Conservation (phyloP, 2,888 invertebrate species). For the Micropterix aruncella region DNA sequence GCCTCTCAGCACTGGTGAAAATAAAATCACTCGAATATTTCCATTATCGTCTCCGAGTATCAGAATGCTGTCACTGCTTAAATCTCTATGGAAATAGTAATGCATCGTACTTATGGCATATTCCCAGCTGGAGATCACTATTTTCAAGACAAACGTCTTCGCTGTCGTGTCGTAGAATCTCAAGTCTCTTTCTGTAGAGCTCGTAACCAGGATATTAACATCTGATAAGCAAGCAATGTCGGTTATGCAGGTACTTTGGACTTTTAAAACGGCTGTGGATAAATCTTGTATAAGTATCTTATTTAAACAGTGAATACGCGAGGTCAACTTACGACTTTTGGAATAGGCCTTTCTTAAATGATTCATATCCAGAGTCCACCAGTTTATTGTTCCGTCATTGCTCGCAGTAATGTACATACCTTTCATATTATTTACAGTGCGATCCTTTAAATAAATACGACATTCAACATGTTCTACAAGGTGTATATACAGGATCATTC, state of each 20-base stretch:
- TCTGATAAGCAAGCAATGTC: conserved; percentile 63
- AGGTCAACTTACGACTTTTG: conserved; percentile 39
- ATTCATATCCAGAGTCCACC: conserved; percentile 63
- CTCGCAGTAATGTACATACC: conserved; percentile 65
- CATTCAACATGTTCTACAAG: too few species aligned
- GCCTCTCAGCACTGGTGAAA: conserved; percentile 46
- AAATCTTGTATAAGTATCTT: neutral
- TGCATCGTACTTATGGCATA: conserved; percentile 34
- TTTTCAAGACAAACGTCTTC: conserved; percentile 54
- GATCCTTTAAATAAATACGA: conserved; percentile 24
- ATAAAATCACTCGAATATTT: conserved; percentile 47
- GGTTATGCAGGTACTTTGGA: conserved; percentile 56
- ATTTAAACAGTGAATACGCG: conserved; percentile 2
- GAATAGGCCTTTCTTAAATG: conserved; percentile 47
- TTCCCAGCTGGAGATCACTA: conserved; percentile 54
- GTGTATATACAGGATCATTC: too few species aligned
- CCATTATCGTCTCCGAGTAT: conserved; percentile 65
- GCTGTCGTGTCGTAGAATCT: conserved; percentile 70
- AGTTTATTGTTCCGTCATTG: conserved; percentile 62
- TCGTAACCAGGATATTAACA: conserved; percentile 61
- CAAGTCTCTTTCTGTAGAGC: conserved; percentile 64
- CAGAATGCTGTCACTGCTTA: conserved; percentile 44
- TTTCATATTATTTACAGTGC: conserved; percentile 39
- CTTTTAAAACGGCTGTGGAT: conserved; percentile 38
- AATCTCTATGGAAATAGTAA: conserved; percentile 44